Base-by-base conservation (phyloP, 1,140 invertebrate species). In the Ostrea edulis region DNA sequence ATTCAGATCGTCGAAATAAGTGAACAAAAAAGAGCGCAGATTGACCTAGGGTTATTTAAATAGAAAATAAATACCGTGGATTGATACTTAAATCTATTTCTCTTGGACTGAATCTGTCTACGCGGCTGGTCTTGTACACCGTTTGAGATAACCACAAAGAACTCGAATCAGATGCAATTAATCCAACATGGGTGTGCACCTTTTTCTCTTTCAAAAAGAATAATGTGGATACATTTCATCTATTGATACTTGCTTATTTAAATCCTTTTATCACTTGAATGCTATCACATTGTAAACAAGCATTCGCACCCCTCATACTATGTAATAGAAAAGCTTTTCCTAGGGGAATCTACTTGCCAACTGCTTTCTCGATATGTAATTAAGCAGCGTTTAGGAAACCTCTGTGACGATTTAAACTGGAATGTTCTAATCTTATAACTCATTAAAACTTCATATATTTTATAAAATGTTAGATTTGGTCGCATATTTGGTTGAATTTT, bases 171-270 rank as follows among this genome's bases (percentile, higher is more conserved):
- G 7, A 29, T 14, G 68, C 11, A 71, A 71, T 71, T 71, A 25
- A 71, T 29, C 29, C 8, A 35, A 35, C 22, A 71, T 14, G 68
- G 68, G 68, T 71, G 68, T 71, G 68, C 68, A 71, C 68, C 22
- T 2, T 14, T 29, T 29, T 71, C 35, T 14, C 25, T 71, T 71
- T 12, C 12, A 3, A 71, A 71, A 12, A 14, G 29, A 71, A 71
- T 71, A 71, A 71, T 29, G 68, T 25, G 68, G 68, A 35, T 71
- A 71, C 68, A 71, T 71, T 71, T 71, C 68, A 22, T 12, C 68
- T 71, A 71, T 71, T 71, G 68, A 71, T 71, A 25, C 14, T 8
- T 71, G 29, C 22, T 71, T 71, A 71, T 71, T 71, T 35, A 29
- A 29, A 71, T 25, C 68, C 68, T 71, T 71, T 71, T 71, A 71